phyloP scores from a whole-genome alignment of 2,113 vertebrate species.

The Gila orcuttii region DNA sequence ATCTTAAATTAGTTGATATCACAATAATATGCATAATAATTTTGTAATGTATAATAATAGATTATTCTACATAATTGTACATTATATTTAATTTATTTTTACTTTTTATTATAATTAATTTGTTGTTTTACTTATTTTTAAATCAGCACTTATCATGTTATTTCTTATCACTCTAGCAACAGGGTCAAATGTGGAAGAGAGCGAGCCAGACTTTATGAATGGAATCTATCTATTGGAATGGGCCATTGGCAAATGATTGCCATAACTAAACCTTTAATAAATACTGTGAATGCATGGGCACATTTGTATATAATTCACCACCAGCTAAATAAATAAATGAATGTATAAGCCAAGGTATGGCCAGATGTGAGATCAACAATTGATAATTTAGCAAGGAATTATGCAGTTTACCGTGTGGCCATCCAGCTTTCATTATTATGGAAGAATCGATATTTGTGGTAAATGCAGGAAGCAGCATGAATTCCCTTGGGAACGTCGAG shows the following conservation, averaged over 20 bases:
- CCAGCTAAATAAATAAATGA: neutral
- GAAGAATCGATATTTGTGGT: neutral
- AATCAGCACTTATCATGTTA: neutral
- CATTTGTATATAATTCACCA: slow-evolving; percentile 1
- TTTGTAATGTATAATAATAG: too few relatives aligned
- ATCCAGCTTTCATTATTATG: neutral
- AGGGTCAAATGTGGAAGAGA: neutral
- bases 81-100: too few relatives aligned
- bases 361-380: neutral
- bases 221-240: slow-evolving; percentile 9
- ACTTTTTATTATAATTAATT: too few relatives aligned
- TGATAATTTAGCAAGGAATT: neutral
- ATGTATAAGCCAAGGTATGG: neutral
- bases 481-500: neutral
- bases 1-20: too few relatives aligned
- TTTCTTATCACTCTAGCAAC: slow-evolving; percentile 1
- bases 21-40: too few relatives aligned
- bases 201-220: neutral
- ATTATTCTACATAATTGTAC: too few relatives aligned
- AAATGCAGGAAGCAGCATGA: neutral
- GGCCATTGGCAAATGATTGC: neutral
- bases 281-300: neutral
- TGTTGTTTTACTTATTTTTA: too few relatives aligned
- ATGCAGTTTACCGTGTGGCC: neutral
- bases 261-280: neutral